A percentile compares a stretch with the other conserved stretches of the same genome.
Conservation (phyloP, 2,797 vertebrate species). For the Hydrocynus forskahlii region DNA sequence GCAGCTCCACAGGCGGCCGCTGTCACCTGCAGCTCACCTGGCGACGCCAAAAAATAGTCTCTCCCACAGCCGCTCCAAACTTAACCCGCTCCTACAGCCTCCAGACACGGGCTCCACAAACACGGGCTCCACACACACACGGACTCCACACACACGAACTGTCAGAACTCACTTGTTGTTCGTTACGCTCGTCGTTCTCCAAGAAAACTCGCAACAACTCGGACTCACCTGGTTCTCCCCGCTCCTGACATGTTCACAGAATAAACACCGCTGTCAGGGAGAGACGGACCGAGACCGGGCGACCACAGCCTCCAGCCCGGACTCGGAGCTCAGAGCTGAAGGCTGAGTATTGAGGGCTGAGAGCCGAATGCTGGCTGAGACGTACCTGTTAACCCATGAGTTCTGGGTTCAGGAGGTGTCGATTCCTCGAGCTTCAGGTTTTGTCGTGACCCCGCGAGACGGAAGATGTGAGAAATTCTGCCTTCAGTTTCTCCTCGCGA, state of each 20-base stretch:
- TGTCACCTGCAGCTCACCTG: slow-evolving; percentile 60
- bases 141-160: too few species aligned
- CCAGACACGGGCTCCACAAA: too few species aligned
- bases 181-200: slow-evolving; percentile 46
- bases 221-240: slow-evolving; percentile 64
- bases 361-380: slow-evolving; percentile 58
- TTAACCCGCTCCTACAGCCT: too few species aligned
- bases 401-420: slow-evolving; percentile 77
- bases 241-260: slow-evolving; percentile 22
- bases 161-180: slow-evolving; percentile 63
- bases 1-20: slow-evolving; percentile 33
- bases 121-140: too few species aligned
- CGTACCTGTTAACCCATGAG: slow-evolving; percentile 91
- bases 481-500: slow-evolving; percentile 69
- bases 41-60: slow-evolving; percentile 66
- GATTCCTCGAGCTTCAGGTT: slow-evolving; percentile 74
- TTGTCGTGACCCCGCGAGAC: slow-evolving; percentile 72
- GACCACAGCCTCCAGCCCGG: too few species aligned
- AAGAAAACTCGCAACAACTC: slow-evolving; percentile 56
- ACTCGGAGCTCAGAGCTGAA: too few species aligned
- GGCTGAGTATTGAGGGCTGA: too few species aligned
- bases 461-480: slow-evolving; percentile 68
- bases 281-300: slow-evolving; percentile 11
- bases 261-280: slow-evolving; percentile 14
- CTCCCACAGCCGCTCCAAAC: too few species aligned